Base-by-base conservation (phyloP, 2,113 vertebrate species). In the Myotis yumanensis region DNA sequence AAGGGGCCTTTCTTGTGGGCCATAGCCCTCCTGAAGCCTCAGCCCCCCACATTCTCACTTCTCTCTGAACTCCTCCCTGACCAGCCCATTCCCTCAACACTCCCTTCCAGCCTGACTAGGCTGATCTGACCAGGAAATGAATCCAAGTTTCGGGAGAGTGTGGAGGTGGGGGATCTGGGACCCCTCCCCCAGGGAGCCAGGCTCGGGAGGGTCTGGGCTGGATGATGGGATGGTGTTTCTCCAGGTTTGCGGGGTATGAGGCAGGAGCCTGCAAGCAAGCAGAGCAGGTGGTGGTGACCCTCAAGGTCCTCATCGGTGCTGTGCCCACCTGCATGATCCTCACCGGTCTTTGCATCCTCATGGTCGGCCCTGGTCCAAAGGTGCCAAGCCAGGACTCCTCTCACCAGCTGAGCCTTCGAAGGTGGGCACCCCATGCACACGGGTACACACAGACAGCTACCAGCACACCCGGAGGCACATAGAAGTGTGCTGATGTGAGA, bases 221-320 rank as follows among this genome's bases (percentile, higher is more conserved):
- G 52, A 10, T 0, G 7, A 1, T 2, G 11, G 71, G 46, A 52
- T 32, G 62, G 35, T 75, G 35, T 80, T 46, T 95, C 75, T 73
- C 48, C 90, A 99, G 99, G 97, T 99, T 99, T 90, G 98, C 99
- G 5, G 99, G 99, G 11, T 99, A 99, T 48, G 93, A 99, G 94
- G 98, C 99, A 23, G 98, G 99, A 10, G 98, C 98, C 66, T 99
- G 99, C 97, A 98, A 97, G 83, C 99, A 99, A 96, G 97, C 99
- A 0, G 94, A 96, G 2, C 95, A 97, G 3, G 99, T 99, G 84
- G 99, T 99, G 83, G 98, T 99, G 94, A 98, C 99, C 0, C 98
- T 99, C 96, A 99, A 99, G 96, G 97, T 99, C 95, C 99, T 99
- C 93, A 99, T 99, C 2, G 98, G 99, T 2, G 99, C 98, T 0